Evolutionary conservation across 2,797 vertebrate species (phyloP), one percentile per base, ranked within the genome.

Genomic region (Glyptemys insculpta): DNA sequence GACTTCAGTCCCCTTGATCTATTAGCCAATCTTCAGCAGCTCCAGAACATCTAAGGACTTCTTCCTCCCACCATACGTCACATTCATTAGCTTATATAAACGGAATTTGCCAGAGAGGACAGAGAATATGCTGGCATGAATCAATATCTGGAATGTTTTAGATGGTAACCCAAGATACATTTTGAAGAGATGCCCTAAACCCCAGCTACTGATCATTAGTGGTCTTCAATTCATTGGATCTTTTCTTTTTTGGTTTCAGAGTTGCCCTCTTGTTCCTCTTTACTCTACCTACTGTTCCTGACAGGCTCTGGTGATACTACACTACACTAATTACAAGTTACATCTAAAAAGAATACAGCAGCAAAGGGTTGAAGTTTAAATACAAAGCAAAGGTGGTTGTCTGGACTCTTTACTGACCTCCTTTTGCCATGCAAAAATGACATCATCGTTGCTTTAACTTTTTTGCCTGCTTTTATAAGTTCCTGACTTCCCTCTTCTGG

Each of bases 191-290:
- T 4, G 65, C 34, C n/a, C 62, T 3, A 1, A 2, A 29, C 23
- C 4, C 12, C 74, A 19, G 72, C 37, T 12, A 0, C 0, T 34
- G 27, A 1, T 25, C 31, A 52, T 41, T 4, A 53, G 0, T 19
- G 1, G 0, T 1, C 12, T 0, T 3, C 72, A 54, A 44, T 25
- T 18, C 7, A 65, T 1, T 8, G 23, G 54, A 83, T 34, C 68
- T 50, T 72, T 72, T 72, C 18, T 41, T 41, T 72, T 37, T 72
- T 72, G 1, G 19, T 29, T 44, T 65, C 5, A 12, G 8, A 44
- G 84, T 10, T 34, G 50, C 44, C 34, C 6, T 25, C 44, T 49
- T n/a, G 31, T 54, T 34, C 12, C n/a, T 52, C 56, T 88, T 78
- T 12, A 2, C 5, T 21, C 44, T 37, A 44, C 27, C 49, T 29